These are phyloP conservation scores for Podiceps cristatus DNA, from an alignment of 2,113 vertebrate species.

Conservation along the genomic window DNA sequence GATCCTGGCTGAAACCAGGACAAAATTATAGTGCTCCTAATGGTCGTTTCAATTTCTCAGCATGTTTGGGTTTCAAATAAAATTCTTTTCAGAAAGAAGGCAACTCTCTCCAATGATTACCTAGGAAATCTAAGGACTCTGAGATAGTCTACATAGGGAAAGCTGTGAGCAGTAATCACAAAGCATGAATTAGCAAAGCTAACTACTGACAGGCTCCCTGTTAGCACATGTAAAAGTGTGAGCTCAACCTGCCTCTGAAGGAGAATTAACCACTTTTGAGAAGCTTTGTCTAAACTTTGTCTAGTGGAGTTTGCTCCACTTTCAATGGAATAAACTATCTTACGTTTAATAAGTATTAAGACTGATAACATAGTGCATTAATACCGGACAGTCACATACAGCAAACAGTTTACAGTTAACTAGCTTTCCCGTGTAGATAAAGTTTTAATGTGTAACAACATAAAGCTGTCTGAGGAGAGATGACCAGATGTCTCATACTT, in stretches of 20 bases:
- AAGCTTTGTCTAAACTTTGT: background rate
- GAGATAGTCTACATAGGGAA: background rate
- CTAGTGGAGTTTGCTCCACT: background rate
- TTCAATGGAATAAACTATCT: background rate
- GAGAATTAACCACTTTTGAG: background rate
- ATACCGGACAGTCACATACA: background rate
- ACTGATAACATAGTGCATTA: background rate
- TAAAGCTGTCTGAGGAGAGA: background rate
- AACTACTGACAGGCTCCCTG: background rate
- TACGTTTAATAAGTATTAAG: background rate
- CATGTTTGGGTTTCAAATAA: background rate
- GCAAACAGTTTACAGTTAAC: background rate
- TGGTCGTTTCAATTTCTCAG: background rate
- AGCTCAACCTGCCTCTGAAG: background rate
- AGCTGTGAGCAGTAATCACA: background rate
- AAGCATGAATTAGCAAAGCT: background rate
- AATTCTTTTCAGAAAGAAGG: background rate
- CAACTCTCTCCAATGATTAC: background rate
- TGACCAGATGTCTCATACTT: background rate
- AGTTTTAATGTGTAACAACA: background rate
- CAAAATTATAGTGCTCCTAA: background rate
- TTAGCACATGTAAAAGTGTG: background rate
- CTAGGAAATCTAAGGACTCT: background rate
- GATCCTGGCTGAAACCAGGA: too few species aligned
- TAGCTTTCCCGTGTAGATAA: background rate